These are phyloP conservation scores for Lasioglossum lativentre DNA, from an alignment of 2,888 invertebrate species.

Conservation along the genomic window DNA sequence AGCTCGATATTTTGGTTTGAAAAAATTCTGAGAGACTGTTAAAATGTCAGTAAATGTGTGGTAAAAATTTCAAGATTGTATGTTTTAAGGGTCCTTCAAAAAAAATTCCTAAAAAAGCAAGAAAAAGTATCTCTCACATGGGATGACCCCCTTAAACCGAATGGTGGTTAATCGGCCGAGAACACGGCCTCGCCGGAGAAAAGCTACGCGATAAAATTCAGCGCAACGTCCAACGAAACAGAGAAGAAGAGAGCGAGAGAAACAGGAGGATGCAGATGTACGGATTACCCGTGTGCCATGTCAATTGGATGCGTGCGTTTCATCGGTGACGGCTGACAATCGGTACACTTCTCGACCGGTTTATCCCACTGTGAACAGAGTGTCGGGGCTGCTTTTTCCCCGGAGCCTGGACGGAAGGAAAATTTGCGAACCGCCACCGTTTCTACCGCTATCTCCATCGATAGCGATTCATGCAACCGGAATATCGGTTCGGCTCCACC, in stretches of 20 bases:
- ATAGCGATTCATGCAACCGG: neutral
- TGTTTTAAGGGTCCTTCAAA: no score
- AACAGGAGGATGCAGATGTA: neutral
- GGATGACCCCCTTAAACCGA: no score
- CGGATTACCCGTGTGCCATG: neutral
- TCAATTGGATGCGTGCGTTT: conserved; percentile 13
- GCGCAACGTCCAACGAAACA: neutral
- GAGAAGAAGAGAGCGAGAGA: neutral
- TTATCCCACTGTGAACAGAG: neutral
- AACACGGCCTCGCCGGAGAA: neutral
- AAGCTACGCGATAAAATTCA: neutral
- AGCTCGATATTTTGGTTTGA: no score
- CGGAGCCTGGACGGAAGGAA: neutral
- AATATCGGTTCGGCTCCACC: neutral
- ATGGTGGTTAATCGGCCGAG: neutral
- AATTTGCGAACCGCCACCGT: neutral
- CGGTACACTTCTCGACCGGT: conserved; percentile 12
- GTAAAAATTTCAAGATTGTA: no score
- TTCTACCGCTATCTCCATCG: neutral
- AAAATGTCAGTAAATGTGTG: no score
- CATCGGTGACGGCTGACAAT: conserved; percentile 21
- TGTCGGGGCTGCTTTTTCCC: neutral
- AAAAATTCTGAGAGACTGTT: no score
- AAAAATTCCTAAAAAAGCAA: no score
- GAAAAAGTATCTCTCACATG: no score